A percentile compares a stretch with the other conserved stretches of the same genome.
phyloP scores from a whole-genome alignment of 2,888 invertebrate genomes.

The Tetramorium bicarinatum region DNA sequence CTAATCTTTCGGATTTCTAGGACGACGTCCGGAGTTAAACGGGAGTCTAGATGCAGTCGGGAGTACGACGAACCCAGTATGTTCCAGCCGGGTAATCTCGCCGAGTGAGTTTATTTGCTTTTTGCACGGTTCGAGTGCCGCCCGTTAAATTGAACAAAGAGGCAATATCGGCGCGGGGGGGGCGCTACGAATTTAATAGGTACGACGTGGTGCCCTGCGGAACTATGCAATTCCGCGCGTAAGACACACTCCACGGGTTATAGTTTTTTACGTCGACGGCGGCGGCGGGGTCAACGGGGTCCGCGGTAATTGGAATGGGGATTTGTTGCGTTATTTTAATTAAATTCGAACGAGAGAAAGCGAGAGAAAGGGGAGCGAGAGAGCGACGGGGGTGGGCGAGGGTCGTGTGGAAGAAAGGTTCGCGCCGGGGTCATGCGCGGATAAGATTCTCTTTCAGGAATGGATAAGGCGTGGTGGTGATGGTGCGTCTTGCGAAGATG shows the following conservation, averaged over 20 bases:
- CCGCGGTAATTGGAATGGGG: conserved; percentile 75
- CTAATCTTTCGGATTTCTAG: conserved; percentile 56
- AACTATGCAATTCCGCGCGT: conserved; percentile 67
- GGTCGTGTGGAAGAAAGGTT: conserved; percentile 22
- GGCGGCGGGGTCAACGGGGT: neutral
- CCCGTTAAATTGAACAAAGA: conserved; percentile 59
- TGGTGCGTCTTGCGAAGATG: neutral
- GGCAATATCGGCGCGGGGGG: conserved; percentile 49
- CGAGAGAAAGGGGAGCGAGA: neutral
- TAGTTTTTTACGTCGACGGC: conserved; percentile 63
- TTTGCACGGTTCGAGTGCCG: conserved; percentile 44
- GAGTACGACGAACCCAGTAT: conserved; percentile 15
- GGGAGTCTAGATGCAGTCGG: conserved; percentile 16
- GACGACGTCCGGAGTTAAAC: conserved; percentile 28
- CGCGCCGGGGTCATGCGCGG: conserved; percentile 42
- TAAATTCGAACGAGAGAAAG: conserved; percentile 65
- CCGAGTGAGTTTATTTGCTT: conserved; percentile 38
- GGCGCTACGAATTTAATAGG: conserved; percentile 69
- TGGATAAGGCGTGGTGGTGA: conserved; percentile 23
- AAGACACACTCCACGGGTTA: conserved; percentile 63
- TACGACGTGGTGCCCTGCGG: conserved; percentile 54
- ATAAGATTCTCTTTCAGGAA: conserved; percentile 63
- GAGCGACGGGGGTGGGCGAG: neutral
- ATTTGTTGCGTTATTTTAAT: conserved; percentile 78
- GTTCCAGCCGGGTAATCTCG: conserved; percentile 34